These are phyloP conservation scores for Stegophylla sp. DNA, from an alignment of 2,888 invertebrate genomes.

Conservation along the genomic window DNA sequence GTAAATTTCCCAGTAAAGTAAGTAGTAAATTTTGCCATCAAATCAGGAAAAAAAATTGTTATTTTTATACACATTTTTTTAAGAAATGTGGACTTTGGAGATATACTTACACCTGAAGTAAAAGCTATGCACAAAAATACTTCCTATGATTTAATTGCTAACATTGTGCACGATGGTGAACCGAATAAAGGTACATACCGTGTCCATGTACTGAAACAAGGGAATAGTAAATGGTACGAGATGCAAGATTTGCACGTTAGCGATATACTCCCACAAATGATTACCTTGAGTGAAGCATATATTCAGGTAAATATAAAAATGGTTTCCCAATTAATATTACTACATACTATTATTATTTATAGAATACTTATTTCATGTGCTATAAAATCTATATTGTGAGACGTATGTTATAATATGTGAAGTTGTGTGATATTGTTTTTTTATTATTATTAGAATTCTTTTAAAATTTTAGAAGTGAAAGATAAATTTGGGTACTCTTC, in stretches of 20 bases:
- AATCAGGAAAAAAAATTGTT: background rate
- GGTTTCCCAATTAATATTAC: background rate
- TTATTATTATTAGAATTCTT: background rate
- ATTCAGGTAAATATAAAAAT: conserved; percentile 75
- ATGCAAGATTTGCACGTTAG: conserved; percentile 96
- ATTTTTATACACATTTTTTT: background rate
- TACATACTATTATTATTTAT: background rate
- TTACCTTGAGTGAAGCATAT: conserved; percentile 97
- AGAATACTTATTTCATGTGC: background rate
- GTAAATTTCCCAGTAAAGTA: conserved; percentile 99
- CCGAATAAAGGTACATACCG: conserved; percentile 78
- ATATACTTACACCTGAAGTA: conserved; percentile 86
- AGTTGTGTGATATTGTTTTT: background rate
- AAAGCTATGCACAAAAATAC: conserved; percentile 81
- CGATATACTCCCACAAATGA: conserved; percentile 99
- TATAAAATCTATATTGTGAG: background rate
- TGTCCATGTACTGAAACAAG: conserved; percentile 65
- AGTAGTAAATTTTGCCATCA: conserved; percentile 64
- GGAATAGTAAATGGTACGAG: conserved; percentile 86
- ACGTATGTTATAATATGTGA: background rate
- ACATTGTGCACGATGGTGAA: conserved; percentile 98
- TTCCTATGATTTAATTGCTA: conserved; percentile 96
- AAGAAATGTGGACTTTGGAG: conserved; percentile 94
- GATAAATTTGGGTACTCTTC: too few relatives aligned
- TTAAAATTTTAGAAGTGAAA: background rate